Evolutionary conservation across 1,140 invertebrate genomes (phyloP).

Genomic region (Matsumurasca onukii): DNA sequence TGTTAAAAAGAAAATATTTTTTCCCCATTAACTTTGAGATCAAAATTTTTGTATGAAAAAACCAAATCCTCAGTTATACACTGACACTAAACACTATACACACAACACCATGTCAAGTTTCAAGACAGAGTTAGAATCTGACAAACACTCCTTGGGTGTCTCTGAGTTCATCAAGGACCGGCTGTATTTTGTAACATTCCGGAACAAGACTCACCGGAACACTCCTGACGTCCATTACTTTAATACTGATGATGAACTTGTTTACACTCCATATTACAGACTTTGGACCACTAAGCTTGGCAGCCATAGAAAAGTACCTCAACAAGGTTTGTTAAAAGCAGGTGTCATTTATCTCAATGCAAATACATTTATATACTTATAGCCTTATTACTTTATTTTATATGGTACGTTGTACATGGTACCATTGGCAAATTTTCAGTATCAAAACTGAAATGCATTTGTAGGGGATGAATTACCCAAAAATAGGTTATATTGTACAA

Average conservation of each 20-base stretch:
- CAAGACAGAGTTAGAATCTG: conserved; percentile 9
- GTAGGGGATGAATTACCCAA: too few relatives aligned
- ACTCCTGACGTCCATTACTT: conserved; percentile 90
- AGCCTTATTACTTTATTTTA: too few relatives aligned
- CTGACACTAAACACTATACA: neutral
- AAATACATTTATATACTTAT: too few relatives aligned
- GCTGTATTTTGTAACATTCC: conserved; percentile 88
- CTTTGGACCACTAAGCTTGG: conserved; percentile 95
- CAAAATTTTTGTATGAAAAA: too few relatives aligned
- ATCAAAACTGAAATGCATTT: too few relatives aligned
- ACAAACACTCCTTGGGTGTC: conserved; percentile 13
- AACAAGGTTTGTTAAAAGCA: too few relatives aligned
- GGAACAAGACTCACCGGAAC: conserved; percentile 71
- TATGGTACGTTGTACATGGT: too few relatives aligned
- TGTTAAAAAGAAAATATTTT: too few relatives aligned
- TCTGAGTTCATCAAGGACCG: conserved; percentile 63
- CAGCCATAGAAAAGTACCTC: conserved; percentile 91
- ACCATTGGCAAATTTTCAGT: too few relatives aligned
- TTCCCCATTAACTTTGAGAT: too few relatives aligned
- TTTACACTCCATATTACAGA: conserved; percentile 98
- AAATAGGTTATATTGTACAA: too few relatives aligned
- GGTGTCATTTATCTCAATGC: too few relatives aligned
- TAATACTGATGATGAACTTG: conserved; percentile 85
- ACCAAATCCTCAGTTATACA: neutral
- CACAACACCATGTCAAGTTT: neutral